A percentile compares a stretch with the other conserved stretches of the same genome.
Conservation (phyloP, 2,888 invertebrate species). For the Himalopsyche japonica region DNA sequence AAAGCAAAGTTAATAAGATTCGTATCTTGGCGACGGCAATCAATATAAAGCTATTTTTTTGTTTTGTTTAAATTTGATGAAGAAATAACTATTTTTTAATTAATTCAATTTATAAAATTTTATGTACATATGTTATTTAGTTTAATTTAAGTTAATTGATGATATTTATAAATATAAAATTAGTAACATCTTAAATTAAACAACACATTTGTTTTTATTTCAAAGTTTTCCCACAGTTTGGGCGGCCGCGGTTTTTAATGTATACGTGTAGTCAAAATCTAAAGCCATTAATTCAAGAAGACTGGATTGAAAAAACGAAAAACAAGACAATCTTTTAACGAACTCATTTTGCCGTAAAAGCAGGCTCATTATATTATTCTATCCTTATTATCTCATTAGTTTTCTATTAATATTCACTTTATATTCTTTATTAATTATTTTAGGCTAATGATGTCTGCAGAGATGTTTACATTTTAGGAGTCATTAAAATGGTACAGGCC, state of each 20-base stretch:
- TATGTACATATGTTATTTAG: too few species aligned
- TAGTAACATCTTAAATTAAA: too few species aligned
- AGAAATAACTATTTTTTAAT: too few species aligned
- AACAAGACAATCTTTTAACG: neutral
- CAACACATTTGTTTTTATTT: neutral
- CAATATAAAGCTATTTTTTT: too few species aligned
- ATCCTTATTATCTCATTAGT: neutral
- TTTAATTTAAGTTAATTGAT: too few species aligned
- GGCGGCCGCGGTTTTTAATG: neutral
- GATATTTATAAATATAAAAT: too few species aligned
- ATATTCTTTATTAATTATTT: neutral
- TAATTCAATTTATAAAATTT: too few species aligned
- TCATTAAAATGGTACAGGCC: neutral
- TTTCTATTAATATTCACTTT: neutral
- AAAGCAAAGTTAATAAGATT: too few species aligned
- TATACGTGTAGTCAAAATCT: neutral
- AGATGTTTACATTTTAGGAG: neutral
- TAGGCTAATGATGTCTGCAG: neutral
- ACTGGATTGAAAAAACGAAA: neutral
- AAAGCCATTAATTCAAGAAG: neutral
- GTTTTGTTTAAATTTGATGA: too few species aligned
- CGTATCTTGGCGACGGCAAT: too few species aligned
- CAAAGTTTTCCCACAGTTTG: neutral
- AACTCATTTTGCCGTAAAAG: neutral
- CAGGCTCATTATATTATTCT: neutral